Evolutionary conservation across 1,140 invertebrate species (phyloP).

Genomic region (Drosophila tsacasi): DNA sequence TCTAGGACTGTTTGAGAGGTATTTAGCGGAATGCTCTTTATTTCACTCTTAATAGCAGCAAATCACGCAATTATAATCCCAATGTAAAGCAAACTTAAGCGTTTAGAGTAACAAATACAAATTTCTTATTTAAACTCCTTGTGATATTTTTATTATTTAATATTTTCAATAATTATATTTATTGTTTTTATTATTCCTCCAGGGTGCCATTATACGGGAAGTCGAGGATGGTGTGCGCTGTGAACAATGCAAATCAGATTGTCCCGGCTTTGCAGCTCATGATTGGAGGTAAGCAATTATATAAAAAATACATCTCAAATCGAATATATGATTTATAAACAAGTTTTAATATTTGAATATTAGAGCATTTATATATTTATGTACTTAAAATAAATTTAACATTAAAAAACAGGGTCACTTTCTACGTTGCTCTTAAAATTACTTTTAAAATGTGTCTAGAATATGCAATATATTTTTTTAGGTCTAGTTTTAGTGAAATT

Average conservation of each 20-base stretch:
- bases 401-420: neutral
- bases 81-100: too few relatives aligned
- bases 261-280: slow-evolving; percentile 92
- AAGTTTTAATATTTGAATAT: neutral
- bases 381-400: neutral
- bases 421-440: neutral
- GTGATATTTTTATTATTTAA: neutral
- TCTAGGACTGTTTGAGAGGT: neutral
- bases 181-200: slow-evolving; percentile 75
- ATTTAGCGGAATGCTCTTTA: neutral
- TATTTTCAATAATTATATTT: too few relatives aligned
- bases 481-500: neutral
- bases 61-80: too few relatives aligned
- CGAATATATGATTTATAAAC: neutral
- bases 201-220: slow-evolving; percentile 93
- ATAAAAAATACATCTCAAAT: neutral
- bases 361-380: neutral
- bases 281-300: slow-evolving; percentile 91
- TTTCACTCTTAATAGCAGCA: neutral
- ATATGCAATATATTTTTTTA: neutral
- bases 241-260: slow-evolving; percentile 91
- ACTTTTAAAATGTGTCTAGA: neutral
- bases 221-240: slow-evolving; percentile 94
- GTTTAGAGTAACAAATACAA: too few relatives aligned
- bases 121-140: neutral